phyloP scores from a whole-genome alignment of 1,140 invertebrate species.

The Aphis craccivora region DNA sequence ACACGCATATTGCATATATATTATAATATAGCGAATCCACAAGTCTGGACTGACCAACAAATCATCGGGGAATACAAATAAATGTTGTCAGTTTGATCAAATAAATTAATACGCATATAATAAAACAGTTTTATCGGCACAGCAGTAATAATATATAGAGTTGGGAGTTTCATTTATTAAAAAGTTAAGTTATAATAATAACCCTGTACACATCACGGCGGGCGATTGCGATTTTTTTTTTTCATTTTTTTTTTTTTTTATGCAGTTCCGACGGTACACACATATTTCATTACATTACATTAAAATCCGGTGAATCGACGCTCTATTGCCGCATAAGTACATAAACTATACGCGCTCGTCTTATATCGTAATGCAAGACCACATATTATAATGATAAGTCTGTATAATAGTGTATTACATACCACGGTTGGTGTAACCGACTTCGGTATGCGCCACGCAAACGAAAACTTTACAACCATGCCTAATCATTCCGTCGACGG shows the following conservation, averaged over 20 bases:
- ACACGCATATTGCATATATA: neutral
- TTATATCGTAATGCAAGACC: neutral
- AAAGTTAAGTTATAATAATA: neutral
- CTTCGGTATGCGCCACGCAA: too few species aligned
- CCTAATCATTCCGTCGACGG: too few species aligned
- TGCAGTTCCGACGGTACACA: neutral
- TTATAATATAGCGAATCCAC: conserved; percentile 4
- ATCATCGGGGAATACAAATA: neutral
- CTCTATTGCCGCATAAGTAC: neutral
- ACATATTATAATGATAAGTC: neutral
- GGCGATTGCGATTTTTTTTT: neutral
- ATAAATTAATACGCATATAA: neutral
- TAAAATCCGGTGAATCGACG: neutral
- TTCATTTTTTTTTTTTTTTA: neutral
- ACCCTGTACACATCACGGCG: neutral
- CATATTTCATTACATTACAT: neutral
- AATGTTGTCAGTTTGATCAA: conserved; percentile 9
- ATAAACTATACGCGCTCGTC: neutral
- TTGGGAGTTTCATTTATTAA: neutral
- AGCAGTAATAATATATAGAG: neutral
- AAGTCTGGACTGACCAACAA: neutral
- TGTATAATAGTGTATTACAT: neutral
- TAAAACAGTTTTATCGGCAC: neutral
- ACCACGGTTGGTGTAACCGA: neutral
- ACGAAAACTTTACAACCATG: too few species aligned